Conservation (phyloP, 1,140 invertebrate genomes). For the Mamestra configurata region DNA sequence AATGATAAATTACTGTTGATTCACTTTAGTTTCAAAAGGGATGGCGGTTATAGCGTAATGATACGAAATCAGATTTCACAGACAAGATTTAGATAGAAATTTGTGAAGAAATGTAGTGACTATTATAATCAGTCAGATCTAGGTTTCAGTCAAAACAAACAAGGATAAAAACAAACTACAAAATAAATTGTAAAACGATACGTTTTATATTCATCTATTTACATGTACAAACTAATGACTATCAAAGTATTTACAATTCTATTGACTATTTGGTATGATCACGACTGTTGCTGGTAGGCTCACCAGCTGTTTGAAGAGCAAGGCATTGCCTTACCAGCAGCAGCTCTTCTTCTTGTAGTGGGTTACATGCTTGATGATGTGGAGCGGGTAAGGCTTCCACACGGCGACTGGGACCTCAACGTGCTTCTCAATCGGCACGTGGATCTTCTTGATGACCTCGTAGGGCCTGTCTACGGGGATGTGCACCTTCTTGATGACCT, state of each 20-base stretch:
- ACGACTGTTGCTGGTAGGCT: constrained; percentile 58
- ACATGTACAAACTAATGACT: constrained; percentile 82
- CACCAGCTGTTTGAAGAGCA: constrained; percentile 26
- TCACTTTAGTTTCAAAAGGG: too few relatives aligned
- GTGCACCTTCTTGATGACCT: constrained; percentile 81
- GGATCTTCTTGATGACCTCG: constrained; percentile 84
- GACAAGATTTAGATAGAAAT: too few relatives aligned
- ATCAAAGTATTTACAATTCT: constrained; percentile 78
- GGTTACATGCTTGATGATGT: constrained; percentile 84
- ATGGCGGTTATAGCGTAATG: too few relatives aligned
- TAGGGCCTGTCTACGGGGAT: constrained; percentile 82
- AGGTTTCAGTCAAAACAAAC: background rate
- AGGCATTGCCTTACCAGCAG: constrained; percentile 74
- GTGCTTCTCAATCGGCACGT: constrained; percentile 81
- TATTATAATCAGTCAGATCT: too few relatives aligned
- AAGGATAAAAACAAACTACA: constrained; percentile 24
- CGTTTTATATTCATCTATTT: constrained; percentile 67
- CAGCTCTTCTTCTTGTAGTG: constrained; percentile 84
- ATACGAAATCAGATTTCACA: too few relatives aligned
- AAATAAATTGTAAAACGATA: constrained; percentile 47
- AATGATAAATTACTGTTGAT: background rate
- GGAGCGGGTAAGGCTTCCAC: constrained; percentile 83
- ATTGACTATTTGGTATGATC: constrained; percentile 80
- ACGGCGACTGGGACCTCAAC: constrained; percentile 81
- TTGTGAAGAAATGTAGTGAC: too few relatives aligned